Conservation (phyloP, 2,113 vertebrate species). For the Vombatus ursinus region DNA sequence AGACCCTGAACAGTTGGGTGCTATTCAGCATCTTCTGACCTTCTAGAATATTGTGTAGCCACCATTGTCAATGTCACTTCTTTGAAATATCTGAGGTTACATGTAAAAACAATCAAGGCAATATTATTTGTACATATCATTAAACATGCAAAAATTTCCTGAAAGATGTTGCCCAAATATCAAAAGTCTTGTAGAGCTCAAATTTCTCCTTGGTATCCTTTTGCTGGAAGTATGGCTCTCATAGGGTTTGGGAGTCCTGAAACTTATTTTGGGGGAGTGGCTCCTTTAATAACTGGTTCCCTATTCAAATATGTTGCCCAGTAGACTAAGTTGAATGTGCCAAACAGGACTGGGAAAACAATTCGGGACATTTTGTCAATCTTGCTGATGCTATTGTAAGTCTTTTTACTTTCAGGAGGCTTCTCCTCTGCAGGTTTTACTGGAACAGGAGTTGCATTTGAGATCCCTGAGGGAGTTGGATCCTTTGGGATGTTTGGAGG, state of each 20-base stretch:
- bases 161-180: conserved; percentile 81
- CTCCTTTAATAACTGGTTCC: conserved; percentile 95
- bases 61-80: conserved; percentile 74
- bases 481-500: conserved; percentile 95
- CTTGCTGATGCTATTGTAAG: conserved; percentile 99
- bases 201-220: conserved; percentile 81
- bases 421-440: conserved; percentile 90
- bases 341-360: conserved; percentile 96
- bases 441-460: conserved; percentile 88
- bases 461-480: conserved; percentile 88
- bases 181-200: conserved; percentile 82
- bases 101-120: conserved; percentile 92
- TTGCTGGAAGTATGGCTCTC: conserved; percentile 83
- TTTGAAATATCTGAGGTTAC: conserved; percentile 86
- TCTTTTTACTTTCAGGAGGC: conserved; percentile 94
- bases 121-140: conserved; percentile 89
- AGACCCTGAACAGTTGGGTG: conserved; percentile 79
- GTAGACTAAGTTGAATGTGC: conserved; percentile 98
- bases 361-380: conserved; percentile 99
- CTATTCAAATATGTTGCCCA: conserved; percentile 99
- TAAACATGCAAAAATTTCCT: conserved; percentile 93
- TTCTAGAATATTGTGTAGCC: conserved; percentile 80
- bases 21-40: conserved; percentile 79
- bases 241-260: conserved; percentile 70
- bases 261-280: conserved; percentile 86